Evolutionary conservation across 1,140 invertebrate species (phyloP).

Genomic region (Drosophila leontia): DNA sequence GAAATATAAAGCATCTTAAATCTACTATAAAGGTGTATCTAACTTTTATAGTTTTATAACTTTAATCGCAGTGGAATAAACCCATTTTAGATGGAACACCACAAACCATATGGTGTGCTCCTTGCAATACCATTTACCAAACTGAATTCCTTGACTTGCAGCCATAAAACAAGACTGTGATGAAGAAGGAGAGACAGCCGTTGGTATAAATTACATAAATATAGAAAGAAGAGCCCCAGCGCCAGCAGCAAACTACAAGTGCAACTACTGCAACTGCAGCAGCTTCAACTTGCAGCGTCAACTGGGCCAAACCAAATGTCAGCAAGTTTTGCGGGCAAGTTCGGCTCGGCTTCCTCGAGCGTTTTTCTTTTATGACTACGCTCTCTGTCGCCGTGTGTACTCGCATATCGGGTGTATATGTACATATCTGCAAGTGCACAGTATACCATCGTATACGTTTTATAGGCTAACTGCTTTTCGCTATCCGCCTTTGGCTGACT

Average conservation of each 20-base stretch:
- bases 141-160: constrained; percentile 19
- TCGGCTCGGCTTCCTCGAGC: constrained; percentile 35
- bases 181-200: constrained; percentile 11
- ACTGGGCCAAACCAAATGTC: constrained; percentile 72
- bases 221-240: constrained; percentile 26
- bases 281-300: constrained; percentile 55
- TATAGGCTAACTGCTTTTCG: constrained; percentile 76
- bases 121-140: constrained; percentile 10
- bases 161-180: constrained; percentile 36
- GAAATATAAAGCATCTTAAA: no score
- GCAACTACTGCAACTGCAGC: constrained; percentile 24
- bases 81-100: constrained; percentile 6
- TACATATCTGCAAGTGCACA: constrained; percentile 30
- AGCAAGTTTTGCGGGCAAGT: constrained; percentile 66
- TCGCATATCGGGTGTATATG: constrained; percentile 20
- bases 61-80: background rate
- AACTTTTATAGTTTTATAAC: background rate
- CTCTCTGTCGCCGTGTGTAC: constrained; percentile 31
- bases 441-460: constrained; percentile 39
- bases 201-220: constrained; percentile 41
- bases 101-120: constrained; percentile 16
- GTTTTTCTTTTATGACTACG: constrained; percentile 46
- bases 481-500: constrained; percentile 68
- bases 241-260: constrained; percentile 22
- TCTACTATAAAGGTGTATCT: background rate